These are phyloP conservation scores for Macrostomum lignano DNA, from an alignment of 1,140 invertebrate species.

Conservation along the genomic window DNA sequence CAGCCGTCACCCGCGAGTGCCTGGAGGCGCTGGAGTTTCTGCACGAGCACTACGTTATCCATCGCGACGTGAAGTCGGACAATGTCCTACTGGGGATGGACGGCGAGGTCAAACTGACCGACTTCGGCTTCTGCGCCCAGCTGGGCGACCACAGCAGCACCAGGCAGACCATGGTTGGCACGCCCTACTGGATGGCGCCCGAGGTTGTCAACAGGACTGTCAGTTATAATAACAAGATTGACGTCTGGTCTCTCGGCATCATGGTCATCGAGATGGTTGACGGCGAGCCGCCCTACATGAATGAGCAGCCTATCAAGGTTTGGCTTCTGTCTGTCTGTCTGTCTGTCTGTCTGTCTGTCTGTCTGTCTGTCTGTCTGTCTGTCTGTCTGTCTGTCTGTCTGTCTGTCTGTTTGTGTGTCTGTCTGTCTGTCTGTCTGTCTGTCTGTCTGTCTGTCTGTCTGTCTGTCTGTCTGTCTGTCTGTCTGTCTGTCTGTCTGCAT, in stretches of 20 bases:
- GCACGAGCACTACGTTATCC: constrained; percentile 59
- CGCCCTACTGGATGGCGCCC: constrained; percentile 16
- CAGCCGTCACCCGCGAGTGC: no score
- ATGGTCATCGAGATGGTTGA: constrained; percentile 16
- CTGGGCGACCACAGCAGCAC: constrained; percentile 33
- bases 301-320: constrained; percentile 26
- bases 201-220: constrained; percentile 11
- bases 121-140: constrained; percentile 12
- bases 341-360: no score
- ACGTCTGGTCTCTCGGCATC: constrained; percentile 14
- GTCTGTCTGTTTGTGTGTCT: no score
- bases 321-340: no score
- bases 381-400: no score
- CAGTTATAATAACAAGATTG: constrained; percentile 10
- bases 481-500: no score
- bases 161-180: constrained; percentile 13
- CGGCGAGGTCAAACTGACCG: constrained; percentile 12
- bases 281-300: constrained; percentile 14
- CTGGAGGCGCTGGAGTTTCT: constrained; percentile 76
- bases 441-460: no score
- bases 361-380: no score
- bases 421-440: no score
- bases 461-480: no score
- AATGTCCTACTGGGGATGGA: constrained; percentile 27
- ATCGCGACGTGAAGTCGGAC: constrained; percentile 32